Conservation (phyloP, 23 tunicate genomes). For the Ciona savignyi region DNA sequence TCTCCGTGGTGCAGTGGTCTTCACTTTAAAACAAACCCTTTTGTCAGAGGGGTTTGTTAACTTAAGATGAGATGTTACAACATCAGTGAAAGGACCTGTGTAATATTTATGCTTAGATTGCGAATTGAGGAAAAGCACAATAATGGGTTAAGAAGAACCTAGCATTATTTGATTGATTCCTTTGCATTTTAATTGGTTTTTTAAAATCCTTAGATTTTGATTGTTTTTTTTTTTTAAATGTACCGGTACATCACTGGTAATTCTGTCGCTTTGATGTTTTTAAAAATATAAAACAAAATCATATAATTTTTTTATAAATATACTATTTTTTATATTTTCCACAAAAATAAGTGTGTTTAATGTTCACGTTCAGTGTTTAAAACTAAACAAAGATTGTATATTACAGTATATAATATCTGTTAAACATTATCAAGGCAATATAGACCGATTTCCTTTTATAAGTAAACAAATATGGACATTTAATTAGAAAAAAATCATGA, state of each 20-base stretch:
- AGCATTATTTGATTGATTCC: not conserved
- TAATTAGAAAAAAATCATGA: no score
- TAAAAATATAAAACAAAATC: not conserved
- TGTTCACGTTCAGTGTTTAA: no score
- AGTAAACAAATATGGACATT: no score
- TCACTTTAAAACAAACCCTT: constrained; percentile 87
- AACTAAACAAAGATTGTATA: no score
- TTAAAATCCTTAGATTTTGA: no score
- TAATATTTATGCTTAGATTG: no score
- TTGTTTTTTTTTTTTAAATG: not conserved
- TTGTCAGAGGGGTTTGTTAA: constrained; percentile 73
- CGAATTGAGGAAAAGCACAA: no score
- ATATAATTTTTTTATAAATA: not conserved
- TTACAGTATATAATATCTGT: no score
- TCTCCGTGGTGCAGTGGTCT: constrained; percentile 91
- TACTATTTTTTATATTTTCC: no score
- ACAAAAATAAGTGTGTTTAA: no score
- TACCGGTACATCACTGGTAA: not conserved
- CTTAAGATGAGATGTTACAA: constrained; percentile 65
- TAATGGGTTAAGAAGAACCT: not conserved
- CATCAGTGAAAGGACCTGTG: constrained; percentile 88
- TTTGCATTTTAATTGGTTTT: not conserved
- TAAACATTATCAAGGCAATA: no score
- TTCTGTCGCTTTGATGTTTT: not conserved
- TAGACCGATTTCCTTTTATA: no score